These are phyloP conservation scores for Drosophila orosa DNA, from an alignment of 1,140 invertebrate species.

Conservation along the genomic window DNA sequence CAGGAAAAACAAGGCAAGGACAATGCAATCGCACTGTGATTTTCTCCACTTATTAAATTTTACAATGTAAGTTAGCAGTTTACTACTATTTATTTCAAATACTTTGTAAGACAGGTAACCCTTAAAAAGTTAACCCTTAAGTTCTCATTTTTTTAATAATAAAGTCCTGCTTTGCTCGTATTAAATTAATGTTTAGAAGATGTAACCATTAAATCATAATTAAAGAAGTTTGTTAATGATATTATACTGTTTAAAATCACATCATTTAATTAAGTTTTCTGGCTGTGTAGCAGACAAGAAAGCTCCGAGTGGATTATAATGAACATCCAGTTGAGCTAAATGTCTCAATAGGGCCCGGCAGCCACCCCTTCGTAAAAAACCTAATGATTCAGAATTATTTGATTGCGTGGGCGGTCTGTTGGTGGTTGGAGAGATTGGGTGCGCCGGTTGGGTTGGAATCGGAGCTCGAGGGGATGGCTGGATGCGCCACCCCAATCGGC, in stretches of 20 bases:
- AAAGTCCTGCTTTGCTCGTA: neutral
- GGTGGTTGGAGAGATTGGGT: slow-evolving; percentile 39
- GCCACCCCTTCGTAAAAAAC: slow-evolving; percentile 61
- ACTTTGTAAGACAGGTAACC: too few relatives aligned
- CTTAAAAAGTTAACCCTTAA: too few relatives aligned
- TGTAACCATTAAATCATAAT: neutral
- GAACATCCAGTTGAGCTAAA: slow-evolving; percentile 79
- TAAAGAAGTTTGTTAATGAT: too few relatives aligned
- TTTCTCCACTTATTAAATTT: too few relatives aligned
- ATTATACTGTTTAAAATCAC: neutral
- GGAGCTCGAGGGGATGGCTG: neutral
- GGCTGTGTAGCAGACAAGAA: slow-evolving; percentile 8
- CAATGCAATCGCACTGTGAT: too few relatives aligned
- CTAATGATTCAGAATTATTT: slow-evolving; percentile 82
- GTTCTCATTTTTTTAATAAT: neutral
- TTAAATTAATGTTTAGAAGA: neutral
- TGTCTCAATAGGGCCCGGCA: slow-evolving; percentile 67
- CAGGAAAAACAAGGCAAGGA: neutral
- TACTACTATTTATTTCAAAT: neutral
- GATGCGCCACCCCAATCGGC: slow-evolving; percentile 51
- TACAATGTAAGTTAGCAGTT: too few relatives aligned
- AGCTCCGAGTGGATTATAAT: slow-evolving; percentile 78
- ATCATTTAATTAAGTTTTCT: neutral
- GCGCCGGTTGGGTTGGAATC: slow-evolving; percentile 9
- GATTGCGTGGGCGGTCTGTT: slow-evolving; percentile 83